phyloP scores from a whole-genome alignment of 2,888 invertebrate genomes.

The Drosophila maculinotata region DNA sequence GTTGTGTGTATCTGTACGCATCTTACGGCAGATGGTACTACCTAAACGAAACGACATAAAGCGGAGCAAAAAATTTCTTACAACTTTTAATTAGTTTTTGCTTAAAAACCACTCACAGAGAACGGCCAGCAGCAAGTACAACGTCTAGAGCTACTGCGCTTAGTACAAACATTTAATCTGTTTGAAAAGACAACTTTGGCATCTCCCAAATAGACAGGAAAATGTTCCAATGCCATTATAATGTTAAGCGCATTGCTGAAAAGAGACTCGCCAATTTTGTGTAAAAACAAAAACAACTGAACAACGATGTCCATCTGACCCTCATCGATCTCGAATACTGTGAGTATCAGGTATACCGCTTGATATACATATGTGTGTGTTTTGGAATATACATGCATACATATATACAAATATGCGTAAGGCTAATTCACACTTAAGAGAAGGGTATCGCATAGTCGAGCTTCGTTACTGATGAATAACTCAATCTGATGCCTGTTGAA shows the following conservation, averaged over 20 bases:
- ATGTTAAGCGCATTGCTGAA: not conserved
- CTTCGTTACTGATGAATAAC: too few relatives aligned
- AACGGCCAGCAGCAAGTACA: slow-evolving; percentile 19
- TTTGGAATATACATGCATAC: too few relatives aligned
- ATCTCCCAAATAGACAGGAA: slow-evolving; percentile 2
- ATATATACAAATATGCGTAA: too few relatives aligned
- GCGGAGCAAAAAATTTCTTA: slow-evolving; percentile 81
- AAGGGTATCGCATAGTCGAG: too few relatives aligned
- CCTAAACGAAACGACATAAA: slow-evolving; percentile 41
- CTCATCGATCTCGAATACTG: too few relatives aligned
- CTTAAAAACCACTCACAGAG: slow-evolving; percentile 75
- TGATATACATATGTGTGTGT: too few relatives aligned
- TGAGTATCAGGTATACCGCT: too few relatives aligned
- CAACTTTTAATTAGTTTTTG: slow-evolving; percentile 85
- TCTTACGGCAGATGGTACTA: slow-evolving; percentile 54
- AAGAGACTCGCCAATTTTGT: too few relatives aligned
- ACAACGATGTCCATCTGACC: too few relatives aligned
- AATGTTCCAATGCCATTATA: not conserved
- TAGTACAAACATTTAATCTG: slow-evolving; percentile 34
- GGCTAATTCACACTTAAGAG: too few relatives aligned
- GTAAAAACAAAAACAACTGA: too few relatives aligned
- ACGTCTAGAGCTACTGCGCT: slow-evolving; percentile 6
- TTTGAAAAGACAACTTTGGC: slow-evolving; percentile 3
- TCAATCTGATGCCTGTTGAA: too few relatives aligned
- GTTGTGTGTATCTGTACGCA: slow-evolving; percentile 15